These are phyloP conservation scores for Merluccius polli DNA, from an alignment of 2,797 vertebrate species.

Conservation along the genomic window DNA sequence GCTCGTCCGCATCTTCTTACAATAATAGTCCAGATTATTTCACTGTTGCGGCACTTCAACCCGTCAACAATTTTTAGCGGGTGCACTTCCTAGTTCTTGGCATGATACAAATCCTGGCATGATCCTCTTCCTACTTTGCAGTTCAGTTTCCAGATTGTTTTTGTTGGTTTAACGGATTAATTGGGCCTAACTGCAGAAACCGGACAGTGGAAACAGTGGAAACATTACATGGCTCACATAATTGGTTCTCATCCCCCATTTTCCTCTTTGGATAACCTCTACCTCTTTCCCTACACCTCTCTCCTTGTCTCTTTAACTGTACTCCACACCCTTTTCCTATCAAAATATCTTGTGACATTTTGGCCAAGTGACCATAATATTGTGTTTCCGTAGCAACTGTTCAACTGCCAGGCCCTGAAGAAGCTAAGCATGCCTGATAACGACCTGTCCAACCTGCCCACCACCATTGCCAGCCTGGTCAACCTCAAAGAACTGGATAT, in stretches of 20 bases:
- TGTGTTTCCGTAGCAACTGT: conserved; percentile 88
- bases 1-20: no score
- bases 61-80: no score
- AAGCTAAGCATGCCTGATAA: conserved; percentile 99
- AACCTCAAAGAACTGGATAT: conserved; percentile 98
- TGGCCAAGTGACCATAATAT: background rate
- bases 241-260: background rate
- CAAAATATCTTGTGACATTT: background rate
- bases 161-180: background rate
- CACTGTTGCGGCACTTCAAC: no score
- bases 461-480: conserved; percentile 94
- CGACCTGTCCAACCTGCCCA: conserved; percentile 93
- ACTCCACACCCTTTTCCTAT: background rate
- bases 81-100: background rate
- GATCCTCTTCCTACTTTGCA: background rate
- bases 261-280: no score
- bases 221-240: background rate
- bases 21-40: no score
- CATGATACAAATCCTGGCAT: background rate
- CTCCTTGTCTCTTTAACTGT: no score
- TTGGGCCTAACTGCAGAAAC: background rate
- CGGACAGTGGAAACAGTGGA: background rate
- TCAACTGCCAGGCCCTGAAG: conserved; percentile 96
- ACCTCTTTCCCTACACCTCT: no score
- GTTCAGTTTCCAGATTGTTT: background rate